phyloP scores from a whole-genome alignment of 1,140 invertebrate species.

The Polypedilum vanderplanki region DNA sequence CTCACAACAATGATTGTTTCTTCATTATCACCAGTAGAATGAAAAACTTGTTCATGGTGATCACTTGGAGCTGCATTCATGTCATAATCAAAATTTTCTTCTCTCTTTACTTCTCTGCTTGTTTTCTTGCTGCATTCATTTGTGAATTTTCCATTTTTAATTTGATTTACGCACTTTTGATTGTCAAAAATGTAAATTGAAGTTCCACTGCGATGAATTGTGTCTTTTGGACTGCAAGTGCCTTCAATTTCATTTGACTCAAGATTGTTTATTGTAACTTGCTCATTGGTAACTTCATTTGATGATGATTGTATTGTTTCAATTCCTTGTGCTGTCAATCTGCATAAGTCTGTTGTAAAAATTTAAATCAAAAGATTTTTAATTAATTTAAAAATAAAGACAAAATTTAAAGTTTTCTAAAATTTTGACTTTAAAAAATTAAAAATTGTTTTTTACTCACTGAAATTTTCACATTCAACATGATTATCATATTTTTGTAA shows the following conservation, averaged over 20 bases:
- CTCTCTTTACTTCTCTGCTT: not conserved
- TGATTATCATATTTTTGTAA: not conserved
- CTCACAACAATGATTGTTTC: not conserved
- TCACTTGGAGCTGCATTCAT: not conserved
- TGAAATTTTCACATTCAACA: not conserved
- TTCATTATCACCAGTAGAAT: not conserved
- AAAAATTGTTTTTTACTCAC: not conserved
- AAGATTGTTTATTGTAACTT: not conserved
- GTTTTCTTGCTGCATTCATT: not conserved
- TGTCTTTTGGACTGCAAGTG: not conserved
- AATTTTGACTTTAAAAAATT: not conserved
- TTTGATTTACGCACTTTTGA: not conserved
- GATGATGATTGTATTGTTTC: not conserved
- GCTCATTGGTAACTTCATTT: not conserved
- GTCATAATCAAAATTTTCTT: not conserved
- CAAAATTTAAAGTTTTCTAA: not conserved
- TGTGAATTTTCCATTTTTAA: not conserved
- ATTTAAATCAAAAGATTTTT: not conserved
- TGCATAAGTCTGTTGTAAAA: not conserved
- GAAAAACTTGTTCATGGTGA: not conserved
- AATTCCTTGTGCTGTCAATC: not conserved
- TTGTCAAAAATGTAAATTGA: conserved; percentile 21
- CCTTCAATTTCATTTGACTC: not conserved
- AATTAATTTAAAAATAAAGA: not conserved
- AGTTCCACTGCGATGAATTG: not conserved